Evolutionary conservation across 2,888 invertebrate genomes (phyloP).

Genomic region (Drosophila mettleri): DNA sequence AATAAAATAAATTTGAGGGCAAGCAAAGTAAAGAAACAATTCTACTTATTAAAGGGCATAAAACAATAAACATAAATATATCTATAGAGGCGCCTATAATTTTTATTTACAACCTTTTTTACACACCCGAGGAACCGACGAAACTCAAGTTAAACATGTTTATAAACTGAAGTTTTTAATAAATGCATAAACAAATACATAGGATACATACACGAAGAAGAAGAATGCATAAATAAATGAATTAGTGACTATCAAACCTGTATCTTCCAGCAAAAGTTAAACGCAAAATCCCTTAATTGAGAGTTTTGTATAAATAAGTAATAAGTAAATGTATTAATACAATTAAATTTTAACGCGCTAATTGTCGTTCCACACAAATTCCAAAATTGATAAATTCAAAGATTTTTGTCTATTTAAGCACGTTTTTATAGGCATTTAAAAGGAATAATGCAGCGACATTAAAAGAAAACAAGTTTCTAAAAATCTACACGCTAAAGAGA

Average conservation of each 20-base stretch:
- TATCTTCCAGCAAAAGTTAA: constrained; percentile 84
- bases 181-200: constrained; percentile 48
- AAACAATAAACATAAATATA: constrained; percentile 73
- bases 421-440: constrained; percentile 79
- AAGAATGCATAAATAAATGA: constrained; percentile 73
- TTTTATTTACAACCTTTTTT: constrained; percentile 80
- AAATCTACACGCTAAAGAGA: constrained; percentile 78
- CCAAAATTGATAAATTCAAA: constrained; percentile 60
- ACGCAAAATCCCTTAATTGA: constrained; percentile 64
- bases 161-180: constrained; percentile 53
- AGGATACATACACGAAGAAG: constrained; percentile 43
- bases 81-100: constrained; percentile 51
- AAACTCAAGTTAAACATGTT: constrained; percentile 34
- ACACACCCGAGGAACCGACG: constrained; percentile 22
- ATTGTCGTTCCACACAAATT: constrained; percentile 38
- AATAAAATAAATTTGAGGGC: constrained; percentile 55
- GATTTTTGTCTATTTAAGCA: constrained; percentile 81
- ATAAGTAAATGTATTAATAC: constrained; percentile 29
- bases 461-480: constrained; percentile 65
- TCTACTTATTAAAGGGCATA: constrained; percentile 69
- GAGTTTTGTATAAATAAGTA: constrained; percentile 61
- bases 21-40: constrained; percentile 41
- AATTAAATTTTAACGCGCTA: constrained; percentile 55
- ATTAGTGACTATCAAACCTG: constrained; percentile 85
- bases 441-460: constrained; percentile 45